Conservation (phyloP, 2,797 vertebrate genomes). For the Cossypha niveicapilla region DNA sequence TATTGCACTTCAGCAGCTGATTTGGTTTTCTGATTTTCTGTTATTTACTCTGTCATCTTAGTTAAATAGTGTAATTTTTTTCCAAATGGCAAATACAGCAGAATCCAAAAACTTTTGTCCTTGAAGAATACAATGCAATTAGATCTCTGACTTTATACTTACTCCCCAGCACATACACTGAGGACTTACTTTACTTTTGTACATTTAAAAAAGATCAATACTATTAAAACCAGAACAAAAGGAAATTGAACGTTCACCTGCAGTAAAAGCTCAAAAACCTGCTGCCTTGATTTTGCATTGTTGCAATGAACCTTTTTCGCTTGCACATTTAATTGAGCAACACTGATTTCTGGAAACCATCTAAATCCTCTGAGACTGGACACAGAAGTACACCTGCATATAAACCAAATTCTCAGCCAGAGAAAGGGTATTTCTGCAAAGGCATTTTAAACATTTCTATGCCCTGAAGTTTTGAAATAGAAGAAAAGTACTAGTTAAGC, state of each 20-base stretch:
- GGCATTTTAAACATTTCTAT: not conserved
- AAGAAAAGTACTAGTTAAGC: slow-evolving; percentile 8
- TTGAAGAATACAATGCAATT: slow-evolving; percentile 51
- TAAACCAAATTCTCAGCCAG: not conserved
- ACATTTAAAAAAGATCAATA: slow-evolving; percentile 35
- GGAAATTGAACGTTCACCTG: not conserved
- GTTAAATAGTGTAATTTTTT: slow-evolving; percentile 39
- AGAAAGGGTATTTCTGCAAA: not conserved
- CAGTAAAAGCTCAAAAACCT: slow-evolving; percentile 9
- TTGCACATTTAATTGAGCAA: slow-evolving; percentile 23
- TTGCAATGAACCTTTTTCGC: not conserved
- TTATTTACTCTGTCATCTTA: slow-evolving; percentile 56
- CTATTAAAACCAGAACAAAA: slow-evolving; percentile 38
- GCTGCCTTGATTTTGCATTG: slow-evolving; percentile 1
- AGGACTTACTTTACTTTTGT: slow-evolving; percentile 21
- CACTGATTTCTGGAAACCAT: slow-evolving; percentile 9
- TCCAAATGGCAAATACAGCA: slow-evolving; percentile 22
- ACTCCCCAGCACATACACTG: not conserved
- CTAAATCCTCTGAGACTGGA: not conserved
- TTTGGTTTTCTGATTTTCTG: slow-evolving; percentile 55
- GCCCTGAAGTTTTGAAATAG: not conserved
- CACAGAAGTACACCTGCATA: not conserved
- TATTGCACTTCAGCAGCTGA: slow-evolving; percentile 28
- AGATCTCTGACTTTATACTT: not conserved
- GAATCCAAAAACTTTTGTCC: slow-evolving; percentile 29